Evolutionary conservation across 2,797 vertebrate species (phyloP).

Genomic region (Pelodytes ibericus): DNA sequence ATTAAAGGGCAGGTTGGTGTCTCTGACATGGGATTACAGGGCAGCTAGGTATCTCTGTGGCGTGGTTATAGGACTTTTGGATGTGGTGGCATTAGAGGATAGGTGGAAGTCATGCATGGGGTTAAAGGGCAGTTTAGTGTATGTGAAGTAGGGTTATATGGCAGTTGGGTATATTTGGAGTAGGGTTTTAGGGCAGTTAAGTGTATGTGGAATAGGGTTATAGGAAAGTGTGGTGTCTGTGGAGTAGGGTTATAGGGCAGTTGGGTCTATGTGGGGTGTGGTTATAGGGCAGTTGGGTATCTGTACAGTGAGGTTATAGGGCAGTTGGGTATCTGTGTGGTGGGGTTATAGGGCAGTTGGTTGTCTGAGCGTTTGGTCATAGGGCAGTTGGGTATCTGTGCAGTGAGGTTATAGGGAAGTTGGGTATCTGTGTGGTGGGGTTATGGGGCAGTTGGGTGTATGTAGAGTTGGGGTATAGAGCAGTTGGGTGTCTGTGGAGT

Average conservation of each 20-base stretch:
- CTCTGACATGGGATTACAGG: not conserved
- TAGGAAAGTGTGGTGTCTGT: too few species aligned
- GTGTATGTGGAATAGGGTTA: too few species aligned
- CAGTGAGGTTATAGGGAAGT: not conserved
- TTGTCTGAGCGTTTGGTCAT: not conserved
- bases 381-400: too few species aligned
- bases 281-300: not conserved
- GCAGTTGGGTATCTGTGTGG: fast-evolving
- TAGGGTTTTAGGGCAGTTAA: too few species aligned
- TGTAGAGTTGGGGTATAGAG: not conserved
- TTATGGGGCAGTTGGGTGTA: too few species aligned
- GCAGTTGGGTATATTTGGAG: too few species aligned
- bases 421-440: not conserved
- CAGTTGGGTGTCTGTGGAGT: not conserved
- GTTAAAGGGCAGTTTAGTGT: not conserved
- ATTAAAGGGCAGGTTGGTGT: not conserved
- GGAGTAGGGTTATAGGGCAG: too few species aligned
- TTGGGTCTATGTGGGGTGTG: too few species aligned
- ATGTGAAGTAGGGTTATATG: not conserved
- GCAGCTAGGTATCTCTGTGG: not conserved
- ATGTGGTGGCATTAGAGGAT: too few species aligned
- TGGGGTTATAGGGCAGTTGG: not conserved
- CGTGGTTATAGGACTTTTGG: too few species aligned
- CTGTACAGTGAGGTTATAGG: not conserved
- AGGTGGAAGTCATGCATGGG: too few species aligned